Evolutionary conservation across 1,140 invertebrate species (phyloP), one percentile per base, ranked within the genome.

Genomic region (Drosophila asahinai): DNA sequence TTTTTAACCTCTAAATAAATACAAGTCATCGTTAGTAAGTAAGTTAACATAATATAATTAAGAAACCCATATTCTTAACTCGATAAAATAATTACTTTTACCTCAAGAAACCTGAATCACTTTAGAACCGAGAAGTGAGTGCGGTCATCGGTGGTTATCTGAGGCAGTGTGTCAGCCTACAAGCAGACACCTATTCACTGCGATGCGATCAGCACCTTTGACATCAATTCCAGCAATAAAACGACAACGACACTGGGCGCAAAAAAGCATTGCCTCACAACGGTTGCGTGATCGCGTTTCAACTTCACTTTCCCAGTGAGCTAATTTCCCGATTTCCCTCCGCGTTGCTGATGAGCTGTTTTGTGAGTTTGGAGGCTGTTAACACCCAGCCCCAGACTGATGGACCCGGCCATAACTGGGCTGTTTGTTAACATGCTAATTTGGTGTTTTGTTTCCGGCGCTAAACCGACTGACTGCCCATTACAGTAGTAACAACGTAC

Each of bases 371-470:
- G 71, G 71, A 61, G 52, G 64, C 68, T 83, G 72, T 74, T 68
- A 80, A 64, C 74, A 63, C 62, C 67, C 66, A 65, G 62, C 42
- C 42, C 58, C 5, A 17, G 54, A 57, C 43, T 30, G 71, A 58
- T 17, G 17, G 19, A 43, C 47, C 60, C 5, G 59, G 15, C 30
- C 40, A 63, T 86, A 86, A 81, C 82, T 81, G 74, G 73, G 62
- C 75, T 74, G 78, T 87, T 81, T 89, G 84, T 84, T 81, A 89
- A 87, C 81, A 87, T 87, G 84, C 71, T 87, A 89, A 89, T 87
- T 87, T 84, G 80, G 52, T 75, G 80, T 80, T 87, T 77, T 63
- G 78, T 80, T 86, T 73, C 68, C 80, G 52, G 62, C 42, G 43
- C 38, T 78, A 78, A 49, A 19, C 42, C 19, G 58, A 71, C 65